Conservation (phyloP, 2,113 vertebrate species). For the Otus sunia region DNA sequence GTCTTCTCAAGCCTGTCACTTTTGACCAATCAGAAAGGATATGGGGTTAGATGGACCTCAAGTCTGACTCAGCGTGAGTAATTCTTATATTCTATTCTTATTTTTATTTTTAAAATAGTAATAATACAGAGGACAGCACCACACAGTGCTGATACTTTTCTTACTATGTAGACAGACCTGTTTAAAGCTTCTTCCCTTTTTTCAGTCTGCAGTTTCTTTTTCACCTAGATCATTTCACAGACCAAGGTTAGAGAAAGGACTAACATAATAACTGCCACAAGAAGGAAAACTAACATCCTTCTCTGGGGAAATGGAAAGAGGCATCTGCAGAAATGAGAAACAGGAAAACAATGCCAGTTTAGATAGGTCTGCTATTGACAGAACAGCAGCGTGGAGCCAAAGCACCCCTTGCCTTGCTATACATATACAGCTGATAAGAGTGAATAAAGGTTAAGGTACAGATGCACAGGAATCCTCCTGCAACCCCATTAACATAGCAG, state of each 20-base stretch:
- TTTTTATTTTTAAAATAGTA: background rate
- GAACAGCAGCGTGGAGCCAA: background rate
- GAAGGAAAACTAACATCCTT: background rate
- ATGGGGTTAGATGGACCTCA: background rate
- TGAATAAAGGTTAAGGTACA: background rate
- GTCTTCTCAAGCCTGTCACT: background rate
- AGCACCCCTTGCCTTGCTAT: background rate
- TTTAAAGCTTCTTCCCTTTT: background rate
- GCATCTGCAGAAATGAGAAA: background rate
- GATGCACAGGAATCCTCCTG: background rate
- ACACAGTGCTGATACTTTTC: background rate
- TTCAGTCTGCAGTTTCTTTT: background rate
- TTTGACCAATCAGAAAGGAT: background rate
- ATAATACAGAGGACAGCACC: background rate
- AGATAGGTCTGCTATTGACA: background rate
- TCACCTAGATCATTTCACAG: background rate
- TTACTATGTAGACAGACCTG: background rate
- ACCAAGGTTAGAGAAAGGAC: background rate
- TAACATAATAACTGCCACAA: background rate
- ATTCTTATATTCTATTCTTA: background rate
- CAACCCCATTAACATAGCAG: accelerated
- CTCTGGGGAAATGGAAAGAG: background rate
- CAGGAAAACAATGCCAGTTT: background rate
- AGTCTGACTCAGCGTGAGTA: background rate
- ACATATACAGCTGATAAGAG: background rate